A percentile compares a stretch with the other conserved stretches of the same genome.
phyloP scores from a whole-genome alignment of 2,113 vertebrate species.

The Podocnemis expansa region DNA sequence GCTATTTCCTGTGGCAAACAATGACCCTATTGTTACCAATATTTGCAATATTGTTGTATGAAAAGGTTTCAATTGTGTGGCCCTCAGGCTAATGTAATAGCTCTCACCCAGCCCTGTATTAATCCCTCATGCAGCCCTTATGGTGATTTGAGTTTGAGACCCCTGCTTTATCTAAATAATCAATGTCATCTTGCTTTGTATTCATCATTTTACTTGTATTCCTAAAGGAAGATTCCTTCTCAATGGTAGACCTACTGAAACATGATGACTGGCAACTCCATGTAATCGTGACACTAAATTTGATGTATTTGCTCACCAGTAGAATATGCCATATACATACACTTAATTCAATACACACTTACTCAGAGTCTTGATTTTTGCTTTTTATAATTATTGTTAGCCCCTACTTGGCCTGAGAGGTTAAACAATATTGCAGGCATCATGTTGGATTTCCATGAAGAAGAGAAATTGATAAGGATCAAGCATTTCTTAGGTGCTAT shows the following conservation, averaged over 20 bases:
- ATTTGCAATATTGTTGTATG: no score
- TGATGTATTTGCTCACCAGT: not conserved
- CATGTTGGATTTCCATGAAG: not conserved
- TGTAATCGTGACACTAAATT: no score
- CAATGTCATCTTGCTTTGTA: not conserved
- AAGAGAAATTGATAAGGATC: not conserved
- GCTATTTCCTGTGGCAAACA: no score
- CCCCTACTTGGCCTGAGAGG: not conserved
- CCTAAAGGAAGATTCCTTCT: not conserved
- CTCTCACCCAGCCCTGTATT: no score
- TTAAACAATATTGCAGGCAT: not conserved
- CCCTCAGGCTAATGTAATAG: no score
- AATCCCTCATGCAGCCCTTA: no score
- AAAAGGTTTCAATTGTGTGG: no score
- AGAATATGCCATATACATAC: not conserved
- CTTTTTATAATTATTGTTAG: not conserved
- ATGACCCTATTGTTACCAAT: no score
- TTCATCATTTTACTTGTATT: not conserved
- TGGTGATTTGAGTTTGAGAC: no score
- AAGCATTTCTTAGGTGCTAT: not conserved
- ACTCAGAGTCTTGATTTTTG: not conserved
- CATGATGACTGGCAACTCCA: not conserved
- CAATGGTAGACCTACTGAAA: not conserved
- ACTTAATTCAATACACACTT: not conserved
- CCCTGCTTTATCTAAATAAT: not conserved